Evolutionary conservation across 2,797 vertebrate genomes (phyloP), one percentile per base, ranked within the genome.

Genomic region (Macroramphosus scolopax): DNA sequence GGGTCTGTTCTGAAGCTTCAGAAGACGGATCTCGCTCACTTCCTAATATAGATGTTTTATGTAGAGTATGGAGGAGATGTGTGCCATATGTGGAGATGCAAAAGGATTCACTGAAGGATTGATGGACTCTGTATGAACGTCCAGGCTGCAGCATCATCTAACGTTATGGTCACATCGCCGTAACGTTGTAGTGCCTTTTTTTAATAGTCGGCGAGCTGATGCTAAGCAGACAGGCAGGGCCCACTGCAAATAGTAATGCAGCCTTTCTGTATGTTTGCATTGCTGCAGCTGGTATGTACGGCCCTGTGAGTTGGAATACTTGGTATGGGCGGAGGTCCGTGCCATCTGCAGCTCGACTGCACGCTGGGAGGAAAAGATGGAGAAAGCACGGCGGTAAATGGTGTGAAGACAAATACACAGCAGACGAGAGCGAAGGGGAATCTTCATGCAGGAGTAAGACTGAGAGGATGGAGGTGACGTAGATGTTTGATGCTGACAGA

Each of bases 161-260:
- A 57, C 39, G 28, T 69, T 50, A 62, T 14, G 34, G 44, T 43
- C 41, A 51, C 72, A 60, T 48, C 48, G 46, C 46, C 44, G 17
- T 17, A 52, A 22, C 20, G 40, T 5, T 55, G 28, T 43, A 50
- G 26, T 37, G n/a, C n/a, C n/a, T n/a, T n/a, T n/a, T n/a, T n/a
- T 52, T 25, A 44, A 24, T 38, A 42, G 53, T 56, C 68, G 31
- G 51, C 22, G n/a, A 44, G 35, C 48, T 82, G 81, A 80, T 51
- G 63, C 51, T 77, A 52, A 78, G 61, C 78, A 82, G 78, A 51
- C 72, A n/a, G 39, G 58, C 66, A 45, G 66, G n/a, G n/a, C n/a
- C n/a, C n/a, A n/a, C n/a, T n/a, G n/a, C 11, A 49, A 33, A 51
- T 14, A 65, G 76, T 75, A 81, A 80, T 78, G 71, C 31, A 20